Evolutionary conservation across 2,888 invertebrate genomes (phyloP), one percentile per base, ranked within the genome.

Genomic region (Cantharis nigra): DNA sequence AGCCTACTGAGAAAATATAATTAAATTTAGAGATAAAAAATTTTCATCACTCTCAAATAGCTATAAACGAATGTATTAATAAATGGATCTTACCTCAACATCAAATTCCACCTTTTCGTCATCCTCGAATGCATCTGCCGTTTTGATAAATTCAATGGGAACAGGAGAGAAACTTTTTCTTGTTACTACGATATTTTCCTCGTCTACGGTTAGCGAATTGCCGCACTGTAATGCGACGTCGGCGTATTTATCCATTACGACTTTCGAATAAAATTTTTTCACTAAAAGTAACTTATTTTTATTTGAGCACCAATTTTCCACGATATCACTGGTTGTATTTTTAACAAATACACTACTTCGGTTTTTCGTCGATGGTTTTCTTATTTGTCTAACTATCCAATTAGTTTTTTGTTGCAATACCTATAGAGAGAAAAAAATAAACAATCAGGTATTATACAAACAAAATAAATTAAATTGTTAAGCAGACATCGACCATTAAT

Each of bases 171-270:
- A 80, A 75, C 80, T 81, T 72, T 80, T 83, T 13, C 73, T 70
- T 76, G 82, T 80, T 49, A 85, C 84, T 10, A 84, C 82, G 14
- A 84, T 85, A 74, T 84, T 84, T 71, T 84, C 84, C 70, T 83
- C 83, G 74, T 84, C 84, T 3, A 81, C 82, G n/a, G 82, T 82
- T 49, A 79, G 73, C n/a, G 76, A 71, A 77, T 83, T 82, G 14
- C 84, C 84, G 74, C 84, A 84, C 76, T 84, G 84, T 18, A 74
- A 63, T 49, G 65, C 69, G 28, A 77, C 72, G 67, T 67, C 65
- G 23, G n/a, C 65, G 65, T 67, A 67, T 67, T 67, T 23, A 23
- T 9, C 26, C 65, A 67, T 67, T 23, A 49, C 49, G 49, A 49
- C 49, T 49, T 49, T 49, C 49, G 49, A 49, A 49, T 49, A 49